Evolutionary conservation across 1,140 invertebrate species (phyloP), one percentile per base, ranked within the genome.

Genomic region (Drosophila jambulina): DNA sequence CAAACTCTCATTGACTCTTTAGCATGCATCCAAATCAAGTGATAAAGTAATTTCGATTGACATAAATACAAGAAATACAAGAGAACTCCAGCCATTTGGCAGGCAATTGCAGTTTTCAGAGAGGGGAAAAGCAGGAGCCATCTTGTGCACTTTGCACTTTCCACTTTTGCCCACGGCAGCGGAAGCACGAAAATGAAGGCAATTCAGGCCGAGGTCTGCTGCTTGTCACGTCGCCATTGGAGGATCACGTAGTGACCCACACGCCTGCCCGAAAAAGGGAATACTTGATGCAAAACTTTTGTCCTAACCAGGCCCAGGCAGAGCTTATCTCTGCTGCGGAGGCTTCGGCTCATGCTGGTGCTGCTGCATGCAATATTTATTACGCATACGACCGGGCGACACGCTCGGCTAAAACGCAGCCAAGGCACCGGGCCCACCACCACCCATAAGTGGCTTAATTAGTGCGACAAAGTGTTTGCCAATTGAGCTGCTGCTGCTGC

Each of bases 401-500:
- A 54, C 60, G 54, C 46, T 45, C 34, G 38, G 40, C 68, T 49
- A 42, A 62, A 71, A 43, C 46, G 68, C 27, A 29, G 29, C 70
- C 70, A 72, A 23, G 69, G 23, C 67, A 45, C 70, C 49, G 12
- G 38, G 65, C 43, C 67, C 43, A 23, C 15, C 46, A 17, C 53
- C 58, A 64, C 77, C 65, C 58, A 69, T 83, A 84, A 80, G 68
- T 75, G 65, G 77, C 74, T 81, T 88, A 88, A 87, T 87, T 87
- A 84, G 84, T 63, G 77, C 58, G 54, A 80, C 84, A 84, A 86
- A 87, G 72, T 83, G 84, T 80, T 77, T 64, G 64, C 72, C 84
- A 87, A 87, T 87, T 64, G 53, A 68, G 71, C 48, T 45, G 25
- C 34, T 43, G 34, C 49, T 53, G n/a, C 34, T 40, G 29, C 45